Conservation (phyloP, 2,113 vertebrate genomes). For the Acinonyx jubatus region DNA sequence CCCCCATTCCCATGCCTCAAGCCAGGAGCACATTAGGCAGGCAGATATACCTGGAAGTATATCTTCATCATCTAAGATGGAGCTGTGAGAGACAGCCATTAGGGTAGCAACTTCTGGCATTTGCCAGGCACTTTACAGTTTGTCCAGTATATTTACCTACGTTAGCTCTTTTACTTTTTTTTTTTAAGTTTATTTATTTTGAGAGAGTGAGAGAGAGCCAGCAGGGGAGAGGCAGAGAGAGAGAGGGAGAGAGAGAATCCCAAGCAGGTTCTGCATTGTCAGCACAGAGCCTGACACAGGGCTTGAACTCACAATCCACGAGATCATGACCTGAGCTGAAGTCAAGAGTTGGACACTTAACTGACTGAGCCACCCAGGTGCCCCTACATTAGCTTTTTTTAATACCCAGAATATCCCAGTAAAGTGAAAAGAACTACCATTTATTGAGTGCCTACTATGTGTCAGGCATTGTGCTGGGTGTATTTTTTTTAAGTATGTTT, state of each 20-base stretch:
- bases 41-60: not conserved
- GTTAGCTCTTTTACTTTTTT: not conserved
- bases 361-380: no score
- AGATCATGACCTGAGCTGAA: no score
- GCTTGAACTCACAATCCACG: no score
- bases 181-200: no score
- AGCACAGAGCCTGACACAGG: no score
- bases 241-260: no score
- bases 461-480: not conserved
- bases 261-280: no score
- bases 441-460: not conserved
- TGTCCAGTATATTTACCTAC: not conserved
- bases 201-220: no score
- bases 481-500: not conserved
- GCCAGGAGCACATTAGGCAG: not conserved
- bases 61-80: not conserved
- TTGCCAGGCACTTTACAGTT: not conserved
- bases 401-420: not conserved
- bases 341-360: no score
- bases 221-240: no score
- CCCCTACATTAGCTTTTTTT: not conserved
- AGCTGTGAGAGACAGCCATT: not conserved
- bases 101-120: not conserved
- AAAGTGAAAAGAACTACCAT: not conserved
- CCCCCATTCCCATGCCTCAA: not conserved